Evolutionary conservation across 2,888 invertebrate genomes (phyloP).

Genomic region (Heliconius charithonia): DNA sequence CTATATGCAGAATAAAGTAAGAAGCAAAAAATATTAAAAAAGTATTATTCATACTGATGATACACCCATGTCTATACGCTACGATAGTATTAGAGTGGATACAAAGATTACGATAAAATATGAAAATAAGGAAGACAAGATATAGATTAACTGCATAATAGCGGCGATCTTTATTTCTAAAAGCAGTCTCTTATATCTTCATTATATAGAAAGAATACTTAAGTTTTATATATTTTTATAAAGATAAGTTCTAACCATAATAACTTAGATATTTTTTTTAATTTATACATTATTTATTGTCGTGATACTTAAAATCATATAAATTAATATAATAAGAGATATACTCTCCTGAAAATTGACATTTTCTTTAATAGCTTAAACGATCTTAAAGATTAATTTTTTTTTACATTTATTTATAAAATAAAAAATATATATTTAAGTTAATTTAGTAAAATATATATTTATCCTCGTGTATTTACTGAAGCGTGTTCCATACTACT

Average conservation of each 20-base stretch:
- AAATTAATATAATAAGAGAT: no score
- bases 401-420: background rate
- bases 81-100: background rate
- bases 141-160: conserved; percentile 6
- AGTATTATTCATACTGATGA: background rate
- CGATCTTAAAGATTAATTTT: no score
- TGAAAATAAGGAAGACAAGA: background rate
- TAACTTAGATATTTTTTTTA: background rate
- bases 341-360: background rate
- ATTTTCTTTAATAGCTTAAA: background rate
- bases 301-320: background rate
- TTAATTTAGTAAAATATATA: background rate
- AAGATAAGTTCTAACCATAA: no score
- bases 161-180: background rate
- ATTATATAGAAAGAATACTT: background rate
- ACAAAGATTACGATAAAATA: conserved; percentile 1
- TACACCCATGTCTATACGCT: background rate
- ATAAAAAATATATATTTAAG: background rate
- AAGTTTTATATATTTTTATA: background rate
- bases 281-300: background rate
- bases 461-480: background rate
- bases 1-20: no score
- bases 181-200: background rate
- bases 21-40: no score
- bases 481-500: background rate